phyloP scores from a whole-genome alignment of 1,140 invertebrate species.

The Cydia strobilella region DNA sequence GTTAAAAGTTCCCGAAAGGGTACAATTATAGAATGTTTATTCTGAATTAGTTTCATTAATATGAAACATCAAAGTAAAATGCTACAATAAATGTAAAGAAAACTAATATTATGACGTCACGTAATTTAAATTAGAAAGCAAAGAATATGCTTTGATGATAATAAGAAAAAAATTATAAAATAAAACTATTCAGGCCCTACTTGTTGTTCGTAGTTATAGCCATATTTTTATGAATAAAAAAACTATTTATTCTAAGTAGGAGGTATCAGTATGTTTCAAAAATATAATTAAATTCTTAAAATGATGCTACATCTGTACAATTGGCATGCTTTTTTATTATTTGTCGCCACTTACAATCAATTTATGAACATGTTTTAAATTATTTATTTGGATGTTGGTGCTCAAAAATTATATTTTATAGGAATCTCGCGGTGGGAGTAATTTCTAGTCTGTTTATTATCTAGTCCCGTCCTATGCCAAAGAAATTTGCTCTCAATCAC shows the following conservation, averaged over 20 bases:
- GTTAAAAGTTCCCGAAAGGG: too few species aligned
- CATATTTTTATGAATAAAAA: neutral
- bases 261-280: too few species aligned
- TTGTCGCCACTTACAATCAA: neutral
- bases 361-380: neutral
- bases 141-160: too few species aligned
- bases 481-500: slow-evolving; percentile 56
- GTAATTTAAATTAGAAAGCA: too few species aligned
- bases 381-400: slow-evolving; percentile 20
- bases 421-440: slow-evolving; percentile 15
- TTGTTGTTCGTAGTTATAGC: too few species aligned
- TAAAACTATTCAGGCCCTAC: too few species aligned
- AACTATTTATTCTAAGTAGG: neutral
- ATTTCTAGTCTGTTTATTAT: slow-evolving; percentile 52
- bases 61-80: too few species aligned
- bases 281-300: neutral
- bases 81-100: too few species aligned
- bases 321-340: slow-evolving; percentile 8
- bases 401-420: slow-evolving; percentile 13
- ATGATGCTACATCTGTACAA: slow-evolving; percentile 17
- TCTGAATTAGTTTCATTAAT: too few species aligned
- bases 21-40: too few species aligned
- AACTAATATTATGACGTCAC: too few species aligned
- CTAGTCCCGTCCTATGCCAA: slow-evolving; percentile 62
- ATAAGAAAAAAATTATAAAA: too few species aligned